These are phyloP conservation scores for Amia ocellicauda DNA, from an alignment of 2,113 vertebrate genomes.

Conservation along the genomic window DNA sequence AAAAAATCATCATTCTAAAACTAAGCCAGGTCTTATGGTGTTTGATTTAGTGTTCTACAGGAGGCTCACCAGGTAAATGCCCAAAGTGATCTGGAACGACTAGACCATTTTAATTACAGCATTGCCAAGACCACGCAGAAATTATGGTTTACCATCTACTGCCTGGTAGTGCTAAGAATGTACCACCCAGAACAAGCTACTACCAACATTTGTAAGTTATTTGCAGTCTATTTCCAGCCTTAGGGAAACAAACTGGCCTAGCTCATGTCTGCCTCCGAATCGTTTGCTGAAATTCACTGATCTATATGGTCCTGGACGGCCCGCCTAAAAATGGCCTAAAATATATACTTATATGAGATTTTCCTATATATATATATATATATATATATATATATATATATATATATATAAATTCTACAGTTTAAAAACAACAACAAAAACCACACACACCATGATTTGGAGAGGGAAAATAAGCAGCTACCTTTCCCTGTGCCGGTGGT, in stretches of 20 bases:
- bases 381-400: too few relatives aligned
- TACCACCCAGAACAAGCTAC: slow-evolving; percentile 1
- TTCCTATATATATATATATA: too few relatives aligned
- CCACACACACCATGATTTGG: too few relatives aligned
- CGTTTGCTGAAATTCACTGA: too few relatives aligned
- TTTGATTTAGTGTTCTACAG: neutral
- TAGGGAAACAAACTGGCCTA: neutral
- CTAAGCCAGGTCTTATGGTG: neutral
- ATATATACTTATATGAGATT: neutral
- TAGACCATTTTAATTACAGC: neutral
- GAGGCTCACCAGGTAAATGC: neutral
- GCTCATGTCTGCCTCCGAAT: neutral
- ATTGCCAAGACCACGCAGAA: neutral
- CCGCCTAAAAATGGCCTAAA: too few relatives aligned
- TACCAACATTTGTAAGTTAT: slow-evolving; percentile 1
- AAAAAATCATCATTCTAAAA: too few relatives aligned
- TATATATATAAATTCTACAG: too few relatives aligned
- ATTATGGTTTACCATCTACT: neutral
- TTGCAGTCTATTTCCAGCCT: neutral
- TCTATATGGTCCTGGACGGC: too few relatives aligned
- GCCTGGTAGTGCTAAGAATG: neutral
- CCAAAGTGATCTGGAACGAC: neutral
- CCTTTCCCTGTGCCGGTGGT: too few relatives aligned
- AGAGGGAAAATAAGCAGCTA: too few relatives aligned
- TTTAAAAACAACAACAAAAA: too few relatives aligned